phyloP scores from a whole-genome alignment of 2,888 invertebrate genomes.

The Heliothis peltigera region DNA sequence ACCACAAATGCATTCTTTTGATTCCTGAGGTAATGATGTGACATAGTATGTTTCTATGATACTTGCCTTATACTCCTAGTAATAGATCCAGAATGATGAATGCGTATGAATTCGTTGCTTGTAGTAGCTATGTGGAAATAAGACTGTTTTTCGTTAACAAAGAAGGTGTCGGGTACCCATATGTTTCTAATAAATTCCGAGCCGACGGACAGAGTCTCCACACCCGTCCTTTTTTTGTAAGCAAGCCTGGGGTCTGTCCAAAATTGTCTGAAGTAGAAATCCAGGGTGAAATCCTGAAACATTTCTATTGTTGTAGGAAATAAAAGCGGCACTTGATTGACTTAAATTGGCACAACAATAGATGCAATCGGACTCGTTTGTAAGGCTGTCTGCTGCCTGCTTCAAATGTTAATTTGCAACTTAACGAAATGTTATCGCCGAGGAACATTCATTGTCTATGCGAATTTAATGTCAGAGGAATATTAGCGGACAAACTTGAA shows the following conservation, averaged over 20 bases:
- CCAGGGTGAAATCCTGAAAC: slow-evolving; percentile 97
- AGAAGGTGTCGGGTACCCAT: slow-evolving; percentile 99
- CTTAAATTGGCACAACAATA: slow-evolving; percentile 54
- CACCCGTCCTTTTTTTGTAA: slow-evolving; percentile 96
- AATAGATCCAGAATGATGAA: slow-evolving; percentile 98
- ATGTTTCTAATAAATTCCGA: slow-evolving; percentile 99
- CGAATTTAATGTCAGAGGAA: slow-evolving; percentile 31
- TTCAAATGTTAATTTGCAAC: slow-evolving; percentile 47
- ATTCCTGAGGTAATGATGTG: too few relatives aligned
- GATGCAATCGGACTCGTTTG: slow-evolving; percentile 45
- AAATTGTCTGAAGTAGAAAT: slow-evolving; percentile 99
- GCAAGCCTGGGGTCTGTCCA: slow-evolving; percentile 99
- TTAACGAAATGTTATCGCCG: slow-evolving; percentile 42
- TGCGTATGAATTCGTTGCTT: slow-evolving; percentile 99
- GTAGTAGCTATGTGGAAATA: slow-evolving; percentile 99
- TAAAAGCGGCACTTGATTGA: slow-evolving; percentile 44
- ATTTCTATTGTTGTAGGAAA: slow-evolving; percentile 54
- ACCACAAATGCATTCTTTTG: too few relatives aligned
- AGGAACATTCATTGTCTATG: slow-evolving; percentile 52
- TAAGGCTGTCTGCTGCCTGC: slow-evolving; percentile 30
- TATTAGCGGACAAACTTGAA: slow-evolving; percentile 39
- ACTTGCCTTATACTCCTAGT: slow-evolving; percentile 97
- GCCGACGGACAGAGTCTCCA: slow-evolving; percentile 97
- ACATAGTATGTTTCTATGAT: slow-evolving; percentile 10
- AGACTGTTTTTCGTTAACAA: slow-evolving; percentile 99